Percentiles rank a stretch among this genome's conserved stretches.
Conservation (phyloP, 2,888 invertebrate species). For the Polietes domitor region DNA sequence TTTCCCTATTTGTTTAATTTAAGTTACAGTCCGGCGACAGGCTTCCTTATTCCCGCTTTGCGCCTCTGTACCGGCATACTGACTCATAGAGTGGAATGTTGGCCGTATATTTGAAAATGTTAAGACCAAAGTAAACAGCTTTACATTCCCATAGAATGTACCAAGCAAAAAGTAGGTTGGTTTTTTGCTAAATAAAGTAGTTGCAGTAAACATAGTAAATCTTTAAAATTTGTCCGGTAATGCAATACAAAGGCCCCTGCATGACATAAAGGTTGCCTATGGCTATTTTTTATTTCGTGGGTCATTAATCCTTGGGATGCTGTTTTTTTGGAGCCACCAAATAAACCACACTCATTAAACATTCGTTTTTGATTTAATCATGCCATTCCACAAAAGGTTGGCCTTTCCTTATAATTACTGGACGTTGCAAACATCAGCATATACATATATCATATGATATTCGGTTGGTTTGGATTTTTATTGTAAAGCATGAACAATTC, state of each 20-base stretch:
- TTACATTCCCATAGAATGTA: background rate
- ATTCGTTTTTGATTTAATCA: no score
- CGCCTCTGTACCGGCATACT: background rate
- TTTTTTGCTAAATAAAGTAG: background rate
- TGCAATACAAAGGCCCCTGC: background rate
- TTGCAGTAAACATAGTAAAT: slow-evolving; percentile 1
- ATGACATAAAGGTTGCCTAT: no score
- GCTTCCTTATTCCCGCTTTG: no score
- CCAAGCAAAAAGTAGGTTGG: background rate
- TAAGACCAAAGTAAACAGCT: slow-evolving; percentile 13
- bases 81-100: background rate
- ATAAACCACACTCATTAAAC: no score
- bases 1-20: no score
- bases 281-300: no score
- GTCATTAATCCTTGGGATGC: no score
- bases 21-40: no score
- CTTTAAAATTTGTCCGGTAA: background rate
- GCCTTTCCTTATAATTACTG: background rate
- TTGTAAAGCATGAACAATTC: background rate
- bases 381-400: background rate
- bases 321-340: no score
- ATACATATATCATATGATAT: no score
- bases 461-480: no score
- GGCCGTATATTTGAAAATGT: slow-evolving; percentile 8
- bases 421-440: background rate